Evolutionary conservation across 2,888 invertebrate genomes (phyloP).

Genomic region (Philonicus albiceps): DNA sequence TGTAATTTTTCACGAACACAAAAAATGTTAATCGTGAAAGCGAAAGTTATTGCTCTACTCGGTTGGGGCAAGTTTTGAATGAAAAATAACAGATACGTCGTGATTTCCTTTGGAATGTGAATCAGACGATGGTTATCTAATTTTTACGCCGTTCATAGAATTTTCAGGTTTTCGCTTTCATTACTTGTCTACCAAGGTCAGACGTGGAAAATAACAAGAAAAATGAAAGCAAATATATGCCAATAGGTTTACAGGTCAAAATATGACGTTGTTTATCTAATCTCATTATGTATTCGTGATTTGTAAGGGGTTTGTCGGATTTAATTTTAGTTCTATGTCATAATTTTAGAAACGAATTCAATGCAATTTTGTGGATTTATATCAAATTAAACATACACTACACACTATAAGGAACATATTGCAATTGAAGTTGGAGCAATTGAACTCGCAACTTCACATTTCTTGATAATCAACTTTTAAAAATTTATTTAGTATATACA

Average conservation of each 20-base stretch:
- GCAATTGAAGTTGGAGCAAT: too few species aligned
- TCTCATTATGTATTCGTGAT: background rate
- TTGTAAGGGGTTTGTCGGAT: background rate
- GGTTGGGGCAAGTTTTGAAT: background rate
- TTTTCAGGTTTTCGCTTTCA: constrained; percentile 7
- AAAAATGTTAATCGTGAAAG: constrained; percentile 15
- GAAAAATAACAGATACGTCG: background rate
- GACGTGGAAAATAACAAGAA: background rate
- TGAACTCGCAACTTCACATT: too few species aligned
- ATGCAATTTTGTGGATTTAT: background rate
- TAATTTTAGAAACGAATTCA: background rate
- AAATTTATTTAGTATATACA: too few species aligned
- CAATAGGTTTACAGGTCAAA: background rate
- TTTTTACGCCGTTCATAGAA: constrained; percentile 1
- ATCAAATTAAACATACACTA: background rate
- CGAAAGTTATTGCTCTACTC: constrained; percentile 3
- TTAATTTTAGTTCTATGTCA: background rate
- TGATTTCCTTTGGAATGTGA: background rate
- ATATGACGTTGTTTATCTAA: background rate
- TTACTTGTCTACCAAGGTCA: background rate
- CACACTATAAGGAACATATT: too few species aligned
- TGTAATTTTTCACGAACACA: background rate
- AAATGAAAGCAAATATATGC: background rate
- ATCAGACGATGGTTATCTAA: constrained; percentile 7
- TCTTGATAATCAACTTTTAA: too few species aligned